Conservation (phyloP, 2,888 invertebrate genomes). For the Coelogynopora nodosa region DNA sequence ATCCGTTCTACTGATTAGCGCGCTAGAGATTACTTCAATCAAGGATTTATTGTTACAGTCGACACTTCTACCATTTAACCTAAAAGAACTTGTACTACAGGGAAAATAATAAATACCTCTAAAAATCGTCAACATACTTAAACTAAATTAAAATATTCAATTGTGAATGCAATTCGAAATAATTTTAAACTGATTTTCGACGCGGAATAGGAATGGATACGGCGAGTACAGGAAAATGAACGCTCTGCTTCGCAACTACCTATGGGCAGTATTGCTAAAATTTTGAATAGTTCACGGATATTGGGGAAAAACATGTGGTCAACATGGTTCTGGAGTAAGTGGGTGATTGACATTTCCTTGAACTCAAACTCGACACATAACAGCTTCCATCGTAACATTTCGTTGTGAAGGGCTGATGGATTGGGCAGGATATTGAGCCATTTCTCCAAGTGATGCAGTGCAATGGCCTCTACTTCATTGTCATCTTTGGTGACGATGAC, state of each 20-base stretch:
- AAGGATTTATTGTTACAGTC: too few relatives aligned
- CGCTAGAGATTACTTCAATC: too few relatives aligned
- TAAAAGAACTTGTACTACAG: too few relatives aligned
- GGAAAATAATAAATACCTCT: too few relatives aligned
- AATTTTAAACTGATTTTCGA: too few relatives aligned
- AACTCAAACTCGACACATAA: neutral
- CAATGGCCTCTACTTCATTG: neutral
- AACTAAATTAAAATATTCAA: too few relatives aligned
- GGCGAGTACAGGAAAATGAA: constrained; percentile 15
- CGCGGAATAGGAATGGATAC: too few relatives aligned
- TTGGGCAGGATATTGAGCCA: neutral
- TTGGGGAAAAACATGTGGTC: constrained; percentile 16
- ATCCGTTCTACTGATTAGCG: too few relatives aligned
- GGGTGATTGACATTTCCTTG: neutral
- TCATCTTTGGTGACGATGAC: neutral
- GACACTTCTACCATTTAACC: too few relatives aligned
- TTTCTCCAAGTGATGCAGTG: neutral
- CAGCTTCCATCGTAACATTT: constrained; percentile 26
- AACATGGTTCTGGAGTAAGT: constrained; percentile 8
- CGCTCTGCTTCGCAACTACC: constrained; percentile 33
- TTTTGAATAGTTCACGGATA: constrained; percentile 13
- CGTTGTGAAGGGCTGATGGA: neutral
- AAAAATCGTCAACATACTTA: too few relatives aligned
- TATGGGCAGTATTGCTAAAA: constrained; percentile 22
- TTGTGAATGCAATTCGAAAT: too few relatives aligned